Conservation (phyloP, 2,113 vertebrate genomes). For the Atherinomorus stipes region DNA sequence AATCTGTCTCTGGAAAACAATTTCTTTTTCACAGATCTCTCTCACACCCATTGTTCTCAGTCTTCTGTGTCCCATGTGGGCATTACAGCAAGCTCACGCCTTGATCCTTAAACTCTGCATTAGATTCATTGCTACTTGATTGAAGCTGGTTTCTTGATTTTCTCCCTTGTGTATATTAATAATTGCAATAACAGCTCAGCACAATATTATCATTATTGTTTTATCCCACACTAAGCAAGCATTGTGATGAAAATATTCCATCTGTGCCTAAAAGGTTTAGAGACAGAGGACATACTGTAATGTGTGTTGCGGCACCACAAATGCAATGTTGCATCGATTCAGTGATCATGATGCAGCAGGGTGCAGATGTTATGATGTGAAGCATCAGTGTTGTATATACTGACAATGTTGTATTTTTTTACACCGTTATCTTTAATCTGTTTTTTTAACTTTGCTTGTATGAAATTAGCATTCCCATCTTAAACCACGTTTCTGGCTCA, state of each 20-base stretch:
- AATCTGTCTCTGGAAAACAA: constrained; percentile 66
- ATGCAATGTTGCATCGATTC: constrained; percentile 2
- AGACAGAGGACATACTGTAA: not conserved
- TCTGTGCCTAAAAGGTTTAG: not conserved
- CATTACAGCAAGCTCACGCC: constrained; percentile 36
- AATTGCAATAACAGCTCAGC: constrained; percentile 1
- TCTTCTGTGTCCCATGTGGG: constrained; percentile 37
- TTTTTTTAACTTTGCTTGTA: too few relatives aligned
- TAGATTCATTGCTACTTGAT: constrained; percentile 20
- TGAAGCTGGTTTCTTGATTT: constrained; percentile 13
- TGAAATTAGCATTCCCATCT: too few relatives aligned
- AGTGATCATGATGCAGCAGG: not conserved
- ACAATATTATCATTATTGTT: constrained; percentile 6
- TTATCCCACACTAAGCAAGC: not conserved
- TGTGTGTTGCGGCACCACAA: not conserved
- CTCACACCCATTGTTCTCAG: constrained; percentile 56
- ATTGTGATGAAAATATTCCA: constrained; percentile 8
- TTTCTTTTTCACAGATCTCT: constrained; percentile 54
- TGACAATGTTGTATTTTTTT: too few relatives aligned
- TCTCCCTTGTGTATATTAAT: constrained; percentile 28
- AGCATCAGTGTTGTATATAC: too few relatives aligned
- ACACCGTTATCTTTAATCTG: too few relatives aligned
- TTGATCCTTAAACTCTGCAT: constrained; percentile 52
- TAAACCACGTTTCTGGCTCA: too few relatives aligned
- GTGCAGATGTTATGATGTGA: not conserved